phyloP scores from a whole-genome alignment of 2,888 invertebrate genomes.

The Diloba caeruleocephala region DNA sequence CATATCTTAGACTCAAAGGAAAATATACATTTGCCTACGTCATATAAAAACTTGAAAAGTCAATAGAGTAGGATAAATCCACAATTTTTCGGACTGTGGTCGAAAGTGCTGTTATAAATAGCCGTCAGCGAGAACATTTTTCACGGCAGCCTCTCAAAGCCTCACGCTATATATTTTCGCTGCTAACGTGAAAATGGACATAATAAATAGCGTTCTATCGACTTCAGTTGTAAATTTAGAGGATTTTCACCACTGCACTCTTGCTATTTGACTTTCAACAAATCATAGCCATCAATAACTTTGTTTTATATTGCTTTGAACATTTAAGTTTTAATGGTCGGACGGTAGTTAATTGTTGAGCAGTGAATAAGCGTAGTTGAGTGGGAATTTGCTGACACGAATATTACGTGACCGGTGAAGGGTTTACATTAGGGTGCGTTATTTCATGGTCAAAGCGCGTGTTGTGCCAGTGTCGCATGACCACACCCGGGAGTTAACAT shows the following conservation, averaged over 20 bases:
- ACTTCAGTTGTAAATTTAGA: slow-evolving; percentile 37
- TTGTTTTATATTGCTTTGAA: slow-evolving; percentile 20
- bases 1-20: too few relatives aligned
- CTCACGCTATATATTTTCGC: slow-evolving; percentile 23
- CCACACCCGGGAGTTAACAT: slow-evolving; percentile 48
- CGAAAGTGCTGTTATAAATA: slow-evolving; percentile 47
- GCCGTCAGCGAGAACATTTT: slow-evolving; percentile 51
- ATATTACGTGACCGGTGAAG: slow-evolving; percentile 56
- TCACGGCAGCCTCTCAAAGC: slow-evolving; percentile 36
- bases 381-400: slow-evolving; percentile 44
- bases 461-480: slow-evolving; percentile 43
- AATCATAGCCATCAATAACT: slow-evolving; percentile 39
- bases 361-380: slow-evolving; percentile 46
- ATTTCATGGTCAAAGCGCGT: slow-evolving; percentile 59
- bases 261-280: slow-evolving; percentile 38
- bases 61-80: slow-evolving; percentile 36
- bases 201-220: slow-evolving; percentile 53
- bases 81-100: slow-evolving; percentile 47
- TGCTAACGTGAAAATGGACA: slow-evolving; percentile 47
- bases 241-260: slow-evolving; percentile 32
- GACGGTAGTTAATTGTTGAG: slow-evolving; percentile 21
- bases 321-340: slow-evolving; percentile 27
- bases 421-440: slow-evolving; percentile 61
- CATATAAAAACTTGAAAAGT: slow-evolving; percentile 15
- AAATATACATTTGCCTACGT: neutral